phyloP scores from a whole-genome alignment of 2,888 invertebrate species.

The Drosophila leonis region DNA sequence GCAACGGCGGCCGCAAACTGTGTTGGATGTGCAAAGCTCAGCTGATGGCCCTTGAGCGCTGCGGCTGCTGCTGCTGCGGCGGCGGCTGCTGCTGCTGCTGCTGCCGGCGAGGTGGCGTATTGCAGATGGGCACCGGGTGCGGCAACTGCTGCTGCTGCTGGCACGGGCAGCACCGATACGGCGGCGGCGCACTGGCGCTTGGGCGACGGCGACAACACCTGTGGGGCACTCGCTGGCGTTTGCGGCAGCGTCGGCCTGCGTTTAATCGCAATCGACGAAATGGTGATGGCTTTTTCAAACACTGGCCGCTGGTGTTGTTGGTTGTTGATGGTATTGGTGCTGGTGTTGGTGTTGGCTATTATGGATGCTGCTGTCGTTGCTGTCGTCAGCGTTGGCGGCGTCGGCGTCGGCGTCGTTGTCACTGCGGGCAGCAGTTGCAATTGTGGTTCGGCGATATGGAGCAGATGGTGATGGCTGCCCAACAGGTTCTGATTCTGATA shows the following conservation, averaged over 20 bases:
- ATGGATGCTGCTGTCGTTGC: conserved; percentile 30
- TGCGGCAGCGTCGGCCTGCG: conserved; percentile 86
- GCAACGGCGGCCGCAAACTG: conserved; percentile 82
- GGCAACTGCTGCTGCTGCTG: conserved; percentile 77
- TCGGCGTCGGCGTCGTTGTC: conserved; percentile 63
- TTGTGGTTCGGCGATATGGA: conserved; percentile 76
- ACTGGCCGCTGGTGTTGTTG: conserved; percentile 81
- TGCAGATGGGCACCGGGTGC: conserved; percentile 74
- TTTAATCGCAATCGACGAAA: conserved; percentile 86
- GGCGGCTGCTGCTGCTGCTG: conserved; percentile 75
- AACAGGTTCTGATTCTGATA: conserved; percentile 75
- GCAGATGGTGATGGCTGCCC: conserved; percentile 82
- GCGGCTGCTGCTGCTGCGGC: conserved; percentile 79
- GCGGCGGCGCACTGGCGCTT: conserved; percentile 86
- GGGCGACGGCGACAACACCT: conserved; percentile 86
- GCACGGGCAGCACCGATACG: conserved; percentile 84
- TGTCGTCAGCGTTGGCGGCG: conserved; percentile 33
- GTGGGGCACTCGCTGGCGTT: conserved; percentile 86
- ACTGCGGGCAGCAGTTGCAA: conserved; percentile 77
- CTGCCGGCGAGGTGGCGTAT: conserved; percentile 85
- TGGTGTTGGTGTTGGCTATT: conserved; percentile 34
- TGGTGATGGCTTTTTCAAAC: conserved; percentile 86
- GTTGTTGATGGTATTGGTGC: conserved; percentile 43
- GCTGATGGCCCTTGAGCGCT: conserved; percentile 79
- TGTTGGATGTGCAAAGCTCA: conserved; percentile 78